Base-by-base conservation (phyloP, 2,797 vertebrate genomes). In the Oreochromis mossambicus region DNA sequence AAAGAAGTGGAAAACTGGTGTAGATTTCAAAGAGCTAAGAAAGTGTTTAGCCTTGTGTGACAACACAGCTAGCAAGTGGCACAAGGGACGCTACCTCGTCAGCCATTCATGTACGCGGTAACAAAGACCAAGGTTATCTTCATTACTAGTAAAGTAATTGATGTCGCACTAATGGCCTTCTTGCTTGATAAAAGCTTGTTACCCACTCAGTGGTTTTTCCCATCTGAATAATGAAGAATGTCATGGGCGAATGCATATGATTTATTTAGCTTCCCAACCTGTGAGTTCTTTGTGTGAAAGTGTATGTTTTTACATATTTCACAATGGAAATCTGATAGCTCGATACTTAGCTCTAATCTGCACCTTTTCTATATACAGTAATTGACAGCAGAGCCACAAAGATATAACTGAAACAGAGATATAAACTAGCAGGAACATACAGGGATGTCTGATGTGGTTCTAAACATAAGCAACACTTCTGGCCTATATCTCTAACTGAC, bases 181-280 rank as follows among this genome's bases (percentile, higher is more conserved):
- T 82, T 80, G 81, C 76, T 84, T 88, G 66, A 94, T 92, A 83
- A 90, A 82, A 82, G 24, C 61, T 87, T 51, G 75, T 90, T 86
- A 86, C 63, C 76, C 7, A 70, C 82, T 92, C 36, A 79, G 46
- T 83, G 63, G 76, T 73, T 83, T 88, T 92, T 91, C 89, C 85
- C 81, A 82, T 90, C 61, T 95, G 83, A 94, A 94, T 95, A 94
- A 95, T 95, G 86, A 82, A 94, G 46, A 68, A 11, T 51, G 61
- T 52, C 29, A 8, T 85, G 29, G 85, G 50, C 75, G 76, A 92
- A 91, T 85, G 10, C n/a, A n/a, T 29, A 38, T 11, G 14, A 46
- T 68, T 54, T 77, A 19, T 77, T 82, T 38, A 75, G 12, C 5
- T 50, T 32, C 70, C 6, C 73, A 54, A 55, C 19, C 5, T 21